phyloP scores from a whole-genome alignment of 2,113 vertebrate species.

The Limanda limanda region DNA sequence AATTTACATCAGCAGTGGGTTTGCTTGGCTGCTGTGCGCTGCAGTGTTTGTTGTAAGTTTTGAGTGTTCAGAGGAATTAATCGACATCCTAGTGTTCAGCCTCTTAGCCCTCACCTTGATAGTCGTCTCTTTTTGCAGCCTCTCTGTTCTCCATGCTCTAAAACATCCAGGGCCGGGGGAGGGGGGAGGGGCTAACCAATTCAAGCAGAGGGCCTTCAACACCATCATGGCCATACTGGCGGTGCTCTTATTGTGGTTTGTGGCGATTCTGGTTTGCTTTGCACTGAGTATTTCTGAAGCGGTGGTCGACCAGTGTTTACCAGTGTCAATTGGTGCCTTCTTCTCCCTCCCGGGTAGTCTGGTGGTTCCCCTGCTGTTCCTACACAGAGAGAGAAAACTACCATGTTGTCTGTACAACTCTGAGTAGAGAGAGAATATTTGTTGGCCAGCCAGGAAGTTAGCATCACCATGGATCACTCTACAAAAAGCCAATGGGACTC shows the following conservation, averaged over 20 bases:
- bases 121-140: conserved; percentile 17
- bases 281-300: rapidly evolving
- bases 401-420: not conserved
- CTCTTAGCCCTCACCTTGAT: rapidly evolving
- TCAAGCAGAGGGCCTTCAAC: conserved; percentile 30
- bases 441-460: too few species aligned
- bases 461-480: too few species aligned
- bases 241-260: not conserved
- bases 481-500: too few species aligned
- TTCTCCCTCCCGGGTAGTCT: conserved; percentile 10
- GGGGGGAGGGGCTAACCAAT: not conserved
- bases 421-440: not conserved
- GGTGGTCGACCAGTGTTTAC: not conserved
- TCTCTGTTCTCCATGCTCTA: conserved; percentile 33
- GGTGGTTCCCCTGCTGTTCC: conserved; percentile 46
- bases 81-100: rapidly evolving
- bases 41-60: rapidly evolving
- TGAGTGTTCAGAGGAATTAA: rapidly evolving
- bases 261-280: not conserved
- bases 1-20: not conserved
- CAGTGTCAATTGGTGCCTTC: not conserved
- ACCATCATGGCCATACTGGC: conserved; percentile 11
- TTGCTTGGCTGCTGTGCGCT: conserved; percentile 6
- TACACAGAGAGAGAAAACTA: conserved; percentile 5
- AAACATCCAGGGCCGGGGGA: conserved; percentile 20